Base-by-base conservation (phyloP, 1,140 invertebrate species). In the Drosophila mauritiana region DNA sequence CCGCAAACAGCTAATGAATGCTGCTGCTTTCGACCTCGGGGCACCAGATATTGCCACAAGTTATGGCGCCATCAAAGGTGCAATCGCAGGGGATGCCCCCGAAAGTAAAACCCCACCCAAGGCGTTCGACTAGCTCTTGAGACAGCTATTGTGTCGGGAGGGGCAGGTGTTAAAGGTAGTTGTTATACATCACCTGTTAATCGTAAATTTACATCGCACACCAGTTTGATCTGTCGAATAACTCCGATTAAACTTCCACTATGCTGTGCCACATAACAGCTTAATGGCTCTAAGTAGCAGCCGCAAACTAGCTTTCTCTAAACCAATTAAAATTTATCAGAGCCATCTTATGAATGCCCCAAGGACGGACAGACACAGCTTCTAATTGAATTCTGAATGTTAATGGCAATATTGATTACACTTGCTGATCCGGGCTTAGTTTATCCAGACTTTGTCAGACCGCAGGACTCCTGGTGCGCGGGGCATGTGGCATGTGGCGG, bases 1-100 rank as follows among this genome's bases (percentile, higher is more conserved):
- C 40, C 13, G 42, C 68, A 70, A 70, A 70, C 68, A 70, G 64
- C 68, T 70, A 70, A 72, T 72, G 68, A 70, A 70, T 70, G 67
- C 48, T 46, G 42, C 63, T 48, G 36, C 36, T 10, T 54, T 48
- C 10, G 36, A 10, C 65, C 36, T n/a, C 15, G 40, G 43, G 52
- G 51, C 36, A 57, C 39, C 62, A 62, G 63, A 63, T 65, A 65
- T 56, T 46, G 65, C 64, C 65, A 49, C 64, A 54, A 70, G 42
- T 36, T 51, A 56, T 40, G 64, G 34, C 27, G 43, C 17, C 51
- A 37, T 48, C 52, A 57, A 57, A 70, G 64, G 64, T 69, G 34
- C 64, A 37, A 56, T 42, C 25, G 42, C 20, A 25, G 25, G 36
- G 42, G 25, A 11, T 25, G 4, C 12, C 17, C n/a, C 22, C 7